Evolutionary conservation across 2,888 invertebrate species (phyloP), one percentile per base, ranked within the genome.

Genomic region (Andrena chrysosceles): DNA sequence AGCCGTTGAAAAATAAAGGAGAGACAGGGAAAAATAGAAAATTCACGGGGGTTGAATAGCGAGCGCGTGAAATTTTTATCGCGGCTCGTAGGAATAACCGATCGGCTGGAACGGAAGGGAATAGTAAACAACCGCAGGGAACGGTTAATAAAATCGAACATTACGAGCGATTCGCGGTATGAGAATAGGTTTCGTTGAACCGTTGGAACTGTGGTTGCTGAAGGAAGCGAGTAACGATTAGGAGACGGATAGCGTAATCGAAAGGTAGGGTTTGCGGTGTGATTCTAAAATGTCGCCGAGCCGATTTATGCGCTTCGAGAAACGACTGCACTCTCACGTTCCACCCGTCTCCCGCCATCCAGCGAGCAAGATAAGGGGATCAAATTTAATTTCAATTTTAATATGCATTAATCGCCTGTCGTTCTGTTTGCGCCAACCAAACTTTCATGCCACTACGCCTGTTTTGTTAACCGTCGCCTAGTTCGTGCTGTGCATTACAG

Each of bases 361-460:
- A 59, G 10, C 59, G 26, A 10, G 60, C 2, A n/a, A 72, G 84
- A 76, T 84, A 84, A 84, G 69, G 60, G 66, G 7, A n/a, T 70
- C 64, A 62, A 67, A 69, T 84, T 79, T 84, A 73, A 84, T 84
- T 79, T 84, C 79, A 75, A 79, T 84, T 84, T 80, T 79, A 79
- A 84, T 84, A 75, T 69, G 79, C 84, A 80, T 84, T 84, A 84
- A 84, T 79, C 75, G 83, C 16, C 5, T 56, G 76, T 26, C 48
- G 29, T 54, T 56, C 52, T 84, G 71, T 77, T 83, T 70, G 73
- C 78, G 16, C 31, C 0, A 6, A 29, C 33, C 42, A 84, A 84
- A 84, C 67, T 64, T 81, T 26, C 71, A 3, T 52, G 35, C 23
- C 23, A 1, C 10, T 4, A 3, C 56, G 54, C 54, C 8, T 3